Percentiles rank a stretch among this genome's conserved stretches.
Conservation (phyloP, 2,797 vertebrate species). For the Dendrocincla fuliginosa region DNA sequence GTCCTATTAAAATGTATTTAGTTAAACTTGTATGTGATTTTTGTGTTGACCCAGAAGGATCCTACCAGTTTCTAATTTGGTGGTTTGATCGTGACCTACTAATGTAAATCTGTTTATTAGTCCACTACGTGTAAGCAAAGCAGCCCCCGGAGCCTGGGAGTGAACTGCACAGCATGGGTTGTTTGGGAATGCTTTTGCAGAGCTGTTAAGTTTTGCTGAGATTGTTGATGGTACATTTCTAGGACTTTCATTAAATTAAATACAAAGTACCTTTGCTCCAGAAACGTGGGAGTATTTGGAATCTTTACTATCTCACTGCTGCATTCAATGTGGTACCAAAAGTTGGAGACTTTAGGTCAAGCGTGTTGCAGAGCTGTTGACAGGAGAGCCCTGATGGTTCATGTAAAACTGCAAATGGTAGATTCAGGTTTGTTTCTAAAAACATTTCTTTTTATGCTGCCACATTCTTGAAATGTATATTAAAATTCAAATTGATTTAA, state of each 20-base stretch:
- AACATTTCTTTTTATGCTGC: slow-evolving; percentile 87
- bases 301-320: slow-evolving; percentile 65
- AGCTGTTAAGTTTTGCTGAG: slow-evolving; percentile 72
- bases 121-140: slow-evolving; percentile 66
- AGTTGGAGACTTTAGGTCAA: slow-evolving; percentile 66
- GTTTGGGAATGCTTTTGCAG: slow-evolving; percentile 70
- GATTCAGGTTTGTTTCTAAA: slow-evolving; percentile 84
- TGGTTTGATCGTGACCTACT: slow-evolving; percentile 70
- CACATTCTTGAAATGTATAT: slow-evolving; percentile 91
- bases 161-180: slow-evolving; percentile 54
- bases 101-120: slow-evolving; percentile 77
- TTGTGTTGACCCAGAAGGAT: slow-evolving; percentile 84
- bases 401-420: slow-evolving; percentile 79
- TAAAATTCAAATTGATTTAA: slow-evolving; percentile 90
- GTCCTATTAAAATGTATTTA: slow-evolving; percentile 86
- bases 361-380: slow-evolving; percentile 70
- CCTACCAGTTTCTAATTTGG: slow-evolving; percentile 68
- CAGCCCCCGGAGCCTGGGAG: slow-evolving; percentile 64
- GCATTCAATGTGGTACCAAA: slow-evolving; percentile 44
- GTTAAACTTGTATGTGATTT: slow-evolving; percentile 84
- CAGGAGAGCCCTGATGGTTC: slow-evolving; percentile 84
- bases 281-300: slow-evolving; percentile 63
- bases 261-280: slow-evolving; percentile 68
- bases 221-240: slow-evolving; percentile 67
- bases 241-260: slow-evolving; percentile 75